Evolutionary conservation across 2,113 vertebrate species (phyloP).

Genomic region (Saccopteryx leptura): DNA sequence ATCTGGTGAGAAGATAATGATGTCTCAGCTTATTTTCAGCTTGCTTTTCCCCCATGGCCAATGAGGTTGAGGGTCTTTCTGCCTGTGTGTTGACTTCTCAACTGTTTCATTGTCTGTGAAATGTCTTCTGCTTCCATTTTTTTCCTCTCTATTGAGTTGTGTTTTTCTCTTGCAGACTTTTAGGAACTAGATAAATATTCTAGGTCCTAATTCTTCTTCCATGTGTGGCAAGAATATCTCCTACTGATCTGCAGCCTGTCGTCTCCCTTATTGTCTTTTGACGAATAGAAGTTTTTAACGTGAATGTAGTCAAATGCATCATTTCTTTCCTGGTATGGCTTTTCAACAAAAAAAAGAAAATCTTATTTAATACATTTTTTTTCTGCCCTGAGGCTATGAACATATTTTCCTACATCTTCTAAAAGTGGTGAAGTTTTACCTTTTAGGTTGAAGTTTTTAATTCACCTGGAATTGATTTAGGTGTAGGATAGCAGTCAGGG

Average conservation of each 20-base stretch:
- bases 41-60: neutral
- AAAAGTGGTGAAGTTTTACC: neutral
- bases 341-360: neutral
- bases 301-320: neutral
- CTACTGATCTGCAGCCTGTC: neutral
- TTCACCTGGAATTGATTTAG: conserved; percentile 7
- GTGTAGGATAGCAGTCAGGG: neutral
- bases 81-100: neutral
- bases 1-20: neutral
- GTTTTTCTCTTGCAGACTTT: neutral
- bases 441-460: neutral
- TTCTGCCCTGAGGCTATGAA: conserved; percentile 33
- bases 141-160: neutral
- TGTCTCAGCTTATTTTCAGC: neutral
- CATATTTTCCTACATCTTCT: neutral
- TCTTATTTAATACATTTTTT: conserved; percentile 17
- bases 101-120: neutral
- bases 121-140: neutral
- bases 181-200: neutral
- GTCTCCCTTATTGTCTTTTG: neutral
- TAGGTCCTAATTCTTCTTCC: neutral
- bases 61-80: neutral
- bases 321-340: conserved; percentile 11
- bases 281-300: neutral
- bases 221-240: neutral